These are phyloP conservation scores for Atopsyche davidsoni DNA, from an alignment of 1,140 invertebrate genomes.

Conservation along the genomic window DNA sequence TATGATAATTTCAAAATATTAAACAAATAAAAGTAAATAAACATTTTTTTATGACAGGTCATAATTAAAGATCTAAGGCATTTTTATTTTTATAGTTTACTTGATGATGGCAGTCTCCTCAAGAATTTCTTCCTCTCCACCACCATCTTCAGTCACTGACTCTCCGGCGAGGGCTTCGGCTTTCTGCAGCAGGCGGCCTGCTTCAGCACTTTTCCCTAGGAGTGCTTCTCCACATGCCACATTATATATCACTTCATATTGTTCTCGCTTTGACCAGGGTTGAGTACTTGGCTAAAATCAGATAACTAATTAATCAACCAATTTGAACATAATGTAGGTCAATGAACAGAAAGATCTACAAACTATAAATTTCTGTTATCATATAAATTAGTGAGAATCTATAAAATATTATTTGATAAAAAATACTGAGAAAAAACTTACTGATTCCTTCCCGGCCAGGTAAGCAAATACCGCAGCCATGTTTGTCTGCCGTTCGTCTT, in stretches of 20 bases:
- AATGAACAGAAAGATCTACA: not conserved
- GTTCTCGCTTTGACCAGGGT: slow-evolving; percentile 42
- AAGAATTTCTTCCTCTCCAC: slow-evolving; percentile 73
- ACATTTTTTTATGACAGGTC: not conserved
- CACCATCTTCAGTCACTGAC: slow-evolving; percentile 81
- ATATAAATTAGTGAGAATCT: no score
- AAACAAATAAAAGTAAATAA: not conserved
- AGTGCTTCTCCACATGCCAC: slow-evolving; percentile 74
- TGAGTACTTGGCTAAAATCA: slow-evolving; percentile 18
- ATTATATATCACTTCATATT: slow-evolving; percentile 90
- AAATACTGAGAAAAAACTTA: slow-evolving; percentile 40
- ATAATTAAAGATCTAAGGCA: not conserved
- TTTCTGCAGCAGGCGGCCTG: slow-evolving; percentile 71
- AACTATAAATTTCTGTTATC: no score
- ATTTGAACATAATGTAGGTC: no score
- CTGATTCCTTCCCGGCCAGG: slow-evolving; percentile 54
- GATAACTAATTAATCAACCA: no score
- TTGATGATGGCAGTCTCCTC: slow-evolving; percentile 85
- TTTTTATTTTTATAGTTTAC: slow-evolving; percentile 31
- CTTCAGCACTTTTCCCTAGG: slow-evolving; percentile 64
- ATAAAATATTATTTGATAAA: no score
- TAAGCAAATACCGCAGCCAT: slow-evolving; percentile 82
- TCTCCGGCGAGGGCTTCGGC: slow-evolving; percentile 82
- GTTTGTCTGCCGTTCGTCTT: slow-evolving; percentile 89
- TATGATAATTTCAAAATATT: slow-evolving; percentile 1